phyloP scores from a whole-genome alignment of 2,888 invertebrate genomes.

The Drosophila ustulata region DNA sequence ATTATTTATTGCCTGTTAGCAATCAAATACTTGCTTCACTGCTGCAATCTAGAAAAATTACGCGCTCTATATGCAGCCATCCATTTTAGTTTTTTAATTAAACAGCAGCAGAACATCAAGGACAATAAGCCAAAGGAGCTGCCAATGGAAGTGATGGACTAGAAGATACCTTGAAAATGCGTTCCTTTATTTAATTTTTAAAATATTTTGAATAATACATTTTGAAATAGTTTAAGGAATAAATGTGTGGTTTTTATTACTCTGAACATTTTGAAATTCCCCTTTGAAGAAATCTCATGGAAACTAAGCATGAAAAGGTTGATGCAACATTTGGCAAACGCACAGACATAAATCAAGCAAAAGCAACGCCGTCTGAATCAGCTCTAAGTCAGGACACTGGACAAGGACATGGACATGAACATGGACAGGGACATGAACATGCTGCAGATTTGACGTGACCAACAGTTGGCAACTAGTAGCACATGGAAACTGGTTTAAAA shows the following conservation, averaged over 20 bases:
- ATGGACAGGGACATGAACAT: constrained; percentile 36
- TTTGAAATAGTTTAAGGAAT: no score
- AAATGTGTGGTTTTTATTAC: no score
- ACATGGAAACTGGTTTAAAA: constrained; percentile 40
- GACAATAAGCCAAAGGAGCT: neutral
- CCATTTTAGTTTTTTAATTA: constrained; percentile 73
- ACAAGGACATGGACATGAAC: constrained; percentile 34
- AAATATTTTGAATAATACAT: no score
- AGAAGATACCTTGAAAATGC: constrained; percentile 1
- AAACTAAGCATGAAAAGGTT: constrained; percentile 10
- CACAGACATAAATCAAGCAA: constrained; percentile 70
- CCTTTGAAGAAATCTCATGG: neutral
- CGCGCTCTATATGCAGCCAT: constrained; percentile 56
- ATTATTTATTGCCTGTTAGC: constrained; percentile 65
- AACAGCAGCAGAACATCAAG: constrained; percentile 25
- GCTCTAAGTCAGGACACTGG: constrained; percentile 29
- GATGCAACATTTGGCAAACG: constrained; percentile 32
- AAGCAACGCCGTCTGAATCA: constrained; percentile 37
- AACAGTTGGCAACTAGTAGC: constrained; percentile 42
- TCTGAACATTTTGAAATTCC: neutral
- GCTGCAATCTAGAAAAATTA: constrained; percentile 73
- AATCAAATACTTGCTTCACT: constrained; percentile 61
- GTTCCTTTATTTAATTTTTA: neutral
- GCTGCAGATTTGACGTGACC: constrained; percentile 49
- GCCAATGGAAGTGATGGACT: neutral